Base-by-base conservation (phyloP, 2,888 invertebrate species). In the Hipparchia semele region DNA sequence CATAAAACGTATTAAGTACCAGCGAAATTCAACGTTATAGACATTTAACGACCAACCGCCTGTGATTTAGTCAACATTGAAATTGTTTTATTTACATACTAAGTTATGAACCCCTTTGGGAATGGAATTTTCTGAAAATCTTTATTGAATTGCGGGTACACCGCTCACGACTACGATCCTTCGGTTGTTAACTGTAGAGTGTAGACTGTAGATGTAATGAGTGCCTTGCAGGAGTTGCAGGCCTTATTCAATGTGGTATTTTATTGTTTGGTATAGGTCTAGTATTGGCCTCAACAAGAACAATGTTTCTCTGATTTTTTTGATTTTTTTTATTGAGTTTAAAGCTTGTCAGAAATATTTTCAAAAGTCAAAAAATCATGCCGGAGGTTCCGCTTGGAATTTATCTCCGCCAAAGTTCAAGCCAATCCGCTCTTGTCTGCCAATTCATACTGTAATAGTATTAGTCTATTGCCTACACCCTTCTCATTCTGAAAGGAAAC, bases 71-170 rank as follows among this genome's bases (percentile, higher is more conserved):
- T 64, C 64, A 10, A 53, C 65, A 53, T 65, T 33, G 65, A 65
- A 65, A 65, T 65, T 53, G 65, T 65, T 65, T 65, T 65, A 65
- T 65, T 65, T 65, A 65, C 65, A 65, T 65, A 65, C 53, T 6
- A 23, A 49, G 51, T 49, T 10, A 7, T 6, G 1, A 23, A 33
- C 10, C 65, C 49, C 65, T 65, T 65, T 53, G 12, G 65, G 53
- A 53, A 33, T 2, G 33, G 65, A 51, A 53, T 51, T 51, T 46
- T 12, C 6, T 51, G 23, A 51, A 64, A 62, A 9, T 23, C 33
- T 53, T 65, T 8, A 51, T 46, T 62, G 5, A 39, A 33, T n/a
- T 39, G 10, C 39, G 59, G 33, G 33, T 23, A 58, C 58, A 13
- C 23, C 2, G 58, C 13, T 58, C 6, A 56, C 13, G 6, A 12